phyloP scores from a whole-genome alignment of 2,797 vertebrate species.

The Aythya fuligula region DNA sequence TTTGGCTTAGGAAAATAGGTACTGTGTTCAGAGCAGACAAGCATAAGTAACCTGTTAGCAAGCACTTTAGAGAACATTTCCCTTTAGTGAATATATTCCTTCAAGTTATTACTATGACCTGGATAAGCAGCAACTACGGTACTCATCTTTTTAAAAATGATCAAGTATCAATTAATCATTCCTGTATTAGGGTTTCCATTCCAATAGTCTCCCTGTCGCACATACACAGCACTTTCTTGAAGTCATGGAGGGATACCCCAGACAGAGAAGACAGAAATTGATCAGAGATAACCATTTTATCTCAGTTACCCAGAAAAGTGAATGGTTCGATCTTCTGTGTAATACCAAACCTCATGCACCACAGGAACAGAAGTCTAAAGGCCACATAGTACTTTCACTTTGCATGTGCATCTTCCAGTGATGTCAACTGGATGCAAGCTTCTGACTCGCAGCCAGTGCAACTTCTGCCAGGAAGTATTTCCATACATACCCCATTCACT shows the following conservation, averaged over 20 bases:
- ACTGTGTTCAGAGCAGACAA: background rate
- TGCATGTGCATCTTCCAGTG: constrained; percentile 17
- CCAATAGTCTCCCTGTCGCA: background rate
- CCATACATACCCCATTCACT: background rate
- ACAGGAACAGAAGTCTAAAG: constrained; percentile 38
- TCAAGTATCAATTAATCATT: background rate
- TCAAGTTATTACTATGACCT: background rate
- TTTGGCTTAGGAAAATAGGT: background rate
- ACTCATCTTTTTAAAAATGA: background rate
- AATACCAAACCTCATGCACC: constrained; percentile 2
- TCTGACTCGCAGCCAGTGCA: background rate
- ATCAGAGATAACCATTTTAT: background rate
- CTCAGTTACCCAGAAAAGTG: constrained; percentile 28
- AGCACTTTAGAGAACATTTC: background rate
- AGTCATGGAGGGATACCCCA: background rate
- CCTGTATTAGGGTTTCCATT: background rate
- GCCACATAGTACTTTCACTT: constrained; percentile 18
- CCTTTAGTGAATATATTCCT: background rate
- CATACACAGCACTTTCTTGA: background rate
- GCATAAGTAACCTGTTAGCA: background rate
- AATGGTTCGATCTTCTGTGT: constrained; percentile 14
- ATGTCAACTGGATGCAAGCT: background rate
- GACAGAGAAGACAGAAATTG: background rate
- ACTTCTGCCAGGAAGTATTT: constrained; percentile 18
- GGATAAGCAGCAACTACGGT: background rate